Percentiles rank a stretch among this genome's conserved stretches.
phyloP scores from a whole-genome alignment of 2,113 vertebrate genomes.

The Notechis scutatus region DNA sequence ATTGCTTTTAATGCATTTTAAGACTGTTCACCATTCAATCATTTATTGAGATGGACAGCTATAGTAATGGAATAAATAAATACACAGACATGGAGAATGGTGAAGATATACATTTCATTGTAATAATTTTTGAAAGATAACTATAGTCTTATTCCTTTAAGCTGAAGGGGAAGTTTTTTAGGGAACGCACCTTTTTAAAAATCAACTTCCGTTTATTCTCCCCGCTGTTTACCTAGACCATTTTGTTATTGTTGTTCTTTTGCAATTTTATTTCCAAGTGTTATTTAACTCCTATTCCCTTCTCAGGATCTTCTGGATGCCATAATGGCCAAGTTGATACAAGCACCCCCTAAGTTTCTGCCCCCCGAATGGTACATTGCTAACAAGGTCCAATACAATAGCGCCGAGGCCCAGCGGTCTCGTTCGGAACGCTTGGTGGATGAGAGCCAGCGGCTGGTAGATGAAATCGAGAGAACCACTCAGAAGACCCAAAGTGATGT shows the following conservation, averaged over 20 bases:
- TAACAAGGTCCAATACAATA: slow-evolving; percentile 66
- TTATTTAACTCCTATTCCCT: slow-evolving; percentile 17
- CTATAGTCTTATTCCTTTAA: not conserved
- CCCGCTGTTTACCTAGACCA: not conserved
- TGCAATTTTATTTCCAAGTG: not conserved
- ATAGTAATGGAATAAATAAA: not conserved
- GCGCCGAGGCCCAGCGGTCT: slow-evolving; percentile 69
- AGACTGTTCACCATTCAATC: not conserved
- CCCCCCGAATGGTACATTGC: slow-evolving; percentile 71
- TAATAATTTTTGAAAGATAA: not conserved
- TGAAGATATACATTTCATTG: not conserved
- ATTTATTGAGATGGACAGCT: not conserved
- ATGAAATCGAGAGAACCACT: slow-evolving; percentile 77
- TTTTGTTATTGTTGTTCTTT: not conserved
- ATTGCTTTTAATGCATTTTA: not conserved
- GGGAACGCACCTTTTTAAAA: not conserved
- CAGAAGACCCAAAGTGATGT: slow-evolving; percentile 77
- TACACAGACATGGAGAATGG: not conserved
- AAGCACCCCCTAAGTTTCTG: slow-evolving; percentile 66
- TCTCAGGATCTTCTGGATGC: slow-evolving; percentile 35
- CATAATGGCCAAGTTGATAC: slow-evolving; percentile 76
- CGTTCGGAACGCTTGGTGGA: slow-evolving; percentile 73
- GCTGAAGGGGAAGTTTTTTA: not conserved
- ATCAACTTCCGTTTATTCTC: not conserved
- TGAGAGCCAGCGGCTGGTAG: slow-evolving; percentile 78